Conservation (phyloP, 1,140 invertebrate genomes). For the Choristoneura fumiferana region DNA sequence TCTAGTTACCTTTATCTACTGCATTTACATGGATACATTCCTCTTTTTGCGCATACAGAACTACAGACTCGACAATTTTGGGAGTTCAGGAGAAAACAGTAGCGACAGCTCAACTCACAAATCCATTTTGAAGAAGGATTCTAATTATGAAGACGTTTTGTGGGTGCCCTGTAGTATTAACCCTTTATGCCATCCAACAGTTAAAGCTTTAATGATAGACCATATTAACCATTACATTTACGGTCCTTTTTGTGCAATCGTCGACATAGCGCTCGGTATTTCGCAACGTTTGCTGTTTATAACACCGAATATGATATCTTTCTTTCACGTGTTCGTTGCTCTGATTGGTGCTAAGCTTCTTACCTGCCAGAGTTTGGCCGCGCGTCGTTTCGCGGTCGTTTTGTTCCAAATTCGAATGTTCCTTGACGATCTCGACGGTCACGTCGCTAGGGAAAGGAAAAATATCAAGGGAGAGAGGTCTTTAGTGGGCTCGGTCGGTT, state of each 20-base stretch:
- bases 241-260: slow-evolving; percentile 83
- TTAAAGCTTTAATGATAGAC: slow-evolving; percentile 87
- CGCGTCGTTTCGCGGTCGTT: slow-evolving; percentile 83
- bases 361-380: slow-evolving; percentile 82
- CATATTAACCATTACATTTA: slow-evolving; percentile 88
- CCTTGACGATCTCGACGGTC: slow-evolving; percentile 88
- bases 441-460: slow-evolving; percentile 85
- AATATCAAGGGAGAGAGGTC: slow-evolving; percentile 85
- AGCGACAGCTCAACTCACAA: slow-evolving; percentile 43
- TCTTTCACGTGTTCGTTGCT: slow-evolving; percentile 86
- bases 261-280: slow-evolving; percentile 82
- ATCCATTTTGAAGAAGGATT: slow-evolving; percentile 15
- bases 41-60: slow-evolving; percentile 60
- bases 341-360: slow-evolving; percentile 84
- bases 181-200: slow-evolving; percentile 86
- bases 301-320: slow-evolving; percentile 88
- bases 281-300: slow-evolving; percentile 81
- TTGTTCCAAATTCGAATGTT: slow-evolving; percentile 88
- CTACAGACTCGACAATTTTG: slow-evolving; percentile 56
- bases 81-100: slow-evolving; percentile 27
- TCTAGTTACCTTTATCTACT: slow-evolving; percentile 51
- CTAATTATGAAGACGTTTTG: slow-evolving; percentile 77
- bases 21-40: slow-evolving; percentile 65
- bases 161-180: slow-evolving; percentile 84
- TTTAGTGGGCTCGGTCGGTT: slow-evolving; percentile 85